Percentiles rank a stretch among this genome's conserved stretches.
phyloP scores from a whole-genome alignment of 2,113 vertebrate species.

The Promerops cafer region DNA sequence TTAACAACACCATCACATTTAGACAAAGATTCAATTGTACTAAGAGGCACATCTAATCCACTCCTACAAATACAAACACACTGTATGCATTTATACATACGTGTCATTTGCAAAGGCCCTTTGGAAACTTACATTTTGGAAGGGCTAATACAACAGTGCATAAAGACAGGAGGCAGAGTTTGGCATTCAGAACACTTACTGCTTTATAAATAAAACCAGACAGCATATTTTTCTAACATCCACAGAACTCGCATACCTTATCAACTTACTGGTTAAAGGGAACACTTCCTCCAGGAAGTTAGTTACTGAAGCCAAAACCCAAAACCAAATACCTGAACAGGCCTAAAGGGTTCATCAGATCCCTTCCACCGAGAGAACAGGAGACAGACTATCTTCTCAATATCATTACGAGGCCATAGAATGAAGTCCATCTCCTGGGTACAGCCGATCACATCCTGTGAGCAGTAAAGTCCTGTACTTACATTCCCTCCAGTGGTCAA shows the following conservation, averaged over 20 bases:
- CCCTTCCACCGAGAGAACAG: conserved; percentile 99
- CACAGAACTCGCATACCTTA: neutral
- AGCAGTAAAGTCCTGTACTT: neutral
- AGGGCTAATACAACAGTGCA: neutral
- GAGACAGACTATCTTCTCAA: conserved; percentile 98
- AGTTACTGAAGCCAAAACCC: neutral
- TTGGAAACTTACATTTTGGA: neutral
- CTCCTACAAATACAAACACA: neutral
- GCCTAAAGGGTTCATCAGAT: conserved; percentile 95
- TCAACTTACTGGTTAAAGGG: neutral
- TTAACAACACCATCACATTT: neutral
- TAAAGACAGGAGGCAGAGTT: neutral
- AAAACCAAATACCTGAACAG: conserved; percentile 85
- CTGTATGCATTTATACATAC: neutral
- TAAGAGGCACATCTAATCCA: neutral
- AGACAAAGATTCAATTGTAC: neutral
- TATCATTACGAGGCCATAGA: conserved; percentile 98
- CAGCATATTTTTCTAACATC: neutral
- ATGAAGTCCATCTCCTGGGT: conserved; percentile 99
- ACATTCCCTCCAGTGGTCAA: neutral
- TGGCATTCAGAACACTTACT: neutral
- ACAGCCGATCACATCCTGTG: conserved; percentile 96
- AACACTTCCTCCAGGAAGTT: neutral
- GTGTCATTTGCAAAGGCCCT: neutral
- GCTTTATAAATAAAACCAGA: neutral